A percentile compares a stretch with the other conserved stretches of the same genome.
These are phyloP conservation scores for Ceratina australensis DNA, from an alignment of 1,140 invertebrate species.

Conservation along the genomic window DNA sequence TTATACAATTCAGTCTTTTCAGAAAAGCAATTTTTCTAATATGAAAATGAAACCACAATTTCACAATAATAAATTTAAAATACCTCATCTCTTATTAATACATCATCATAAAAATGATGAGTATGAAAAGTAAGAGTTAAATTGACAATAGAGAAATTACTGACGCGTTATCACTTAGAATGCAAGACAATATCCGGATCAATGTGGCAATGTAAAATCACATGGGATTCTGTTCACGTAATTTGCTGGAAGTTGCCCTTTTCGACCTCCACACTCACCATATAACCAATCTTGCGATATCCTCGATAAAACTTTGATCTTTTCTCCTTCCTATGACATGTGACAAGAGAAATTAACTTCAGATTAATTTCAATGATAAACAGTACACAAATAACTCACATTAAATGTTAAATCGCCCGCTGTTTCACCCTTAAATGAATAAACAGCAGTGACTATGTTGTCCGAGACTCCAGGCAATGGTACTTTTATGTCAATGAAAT, in stretches of 20 bases:
- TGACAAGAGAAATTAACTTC: background rate
- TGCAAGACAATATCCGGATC: constrained; percentile 24
- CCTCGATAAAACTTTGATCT: constrained; percentile 85
- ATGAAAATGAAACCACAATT: constrained; percentile 8
- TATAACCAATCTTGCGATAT: constrained; percentile 91
- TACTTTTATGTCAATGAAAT: constrained; percentile 88
- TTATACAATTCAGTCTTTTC: constrained; percentile 51
- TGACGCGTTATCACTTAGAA: constrained; percentile 16
- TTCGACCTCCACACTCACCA: constrained; percentile 84
- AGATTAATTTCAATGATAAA: background rate
- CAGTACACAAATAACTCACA: constrained; percentile 69
- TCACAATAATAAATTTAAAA: constrained; percentile 1
- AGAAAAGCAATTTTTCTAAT: constrained; percentile 38
- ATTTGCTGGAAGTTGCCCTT: constrained; percentile 90
- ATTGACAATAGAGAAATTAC: constrained; percentile 36
- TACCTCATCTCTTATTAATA: constrained; percentile 1
- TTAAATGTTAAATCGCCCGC: constrained; percentile 82
- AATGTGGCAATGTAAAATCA: constrained; percentile 43
- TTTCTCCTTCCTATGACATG: constrained; percentile 83
- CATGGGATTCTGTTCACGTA: constrained; percentile 85
- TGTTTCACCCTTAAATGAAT: constrained; percentile 82
- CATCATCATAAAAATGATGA: background rate
- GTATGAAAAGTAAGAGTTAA: constrained; percentile 4
- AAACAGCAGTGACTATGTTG: constrained; percentile 80
- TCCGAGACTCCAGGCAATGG: constrained; percentile 80